Evolutionary conservation across 2,797 vertebrate species (phyloP), one percentile per base, ranked within the genome.

Genomic region (Clarias fuscus): DNA sequence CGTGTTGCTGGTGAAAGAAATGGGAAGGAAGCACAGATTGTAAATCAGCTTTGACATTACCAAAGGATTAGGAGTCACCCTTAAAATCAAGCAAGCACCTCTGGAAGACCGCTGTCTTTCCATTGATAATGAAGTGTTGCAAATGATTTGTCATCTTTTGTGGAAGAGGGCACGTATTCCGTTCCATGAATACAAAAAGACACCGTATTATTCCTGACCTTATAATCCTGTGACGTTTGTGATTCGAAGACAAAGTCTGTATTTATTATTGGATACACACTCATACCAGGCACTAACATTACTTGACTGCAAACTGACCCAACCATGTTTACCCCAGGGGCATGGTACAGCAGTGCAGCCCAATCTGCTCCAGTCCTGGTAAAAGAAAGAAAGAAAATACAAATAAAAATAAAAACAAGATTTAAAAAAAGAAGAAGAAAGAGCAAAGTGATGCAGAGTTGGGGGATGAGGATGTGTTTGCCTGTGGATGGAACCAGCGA

Each of bases 311-410:
- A 22, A 77, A 88, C 79, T 89, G 84, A 82, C 83, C 80, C 79
- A 64, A 59, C 91, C 90, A 91, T 86, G 90, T 90, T 90, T 88
- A 86, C 22, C 90, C 93, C 92, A 92, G 93, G 93, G 94, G 93
- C 91, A 92, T 91, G 90, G 90, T 85, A 86, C 91, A 93, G 93
- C 93, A 94, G 94, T 93, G 94, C 91, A 94, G 95, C 94, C 93
- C 92, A 92, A 92, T 88, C 77, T 18, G 30, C 48, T 64, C 91
- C 91, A 87, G 90, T 90, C 91, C 91, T 93, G 92, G 94, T 94
- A 94, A 93, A 92, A 93, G 90, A 92, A 91, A 91, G 91, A 88
- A 88, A 91, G 91, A 91, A 92, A 91, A 93, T 33, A 33, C 33
- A 89, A 90, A 89, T 90, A 24, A 37, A n/a, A 76, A 68, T 61